Evolutionary conservation across 2,888 invertebrate genomes (phyloP), one percentile per base, ranked within the genome.

Genomic region (Augiades crinisus): DNA sequence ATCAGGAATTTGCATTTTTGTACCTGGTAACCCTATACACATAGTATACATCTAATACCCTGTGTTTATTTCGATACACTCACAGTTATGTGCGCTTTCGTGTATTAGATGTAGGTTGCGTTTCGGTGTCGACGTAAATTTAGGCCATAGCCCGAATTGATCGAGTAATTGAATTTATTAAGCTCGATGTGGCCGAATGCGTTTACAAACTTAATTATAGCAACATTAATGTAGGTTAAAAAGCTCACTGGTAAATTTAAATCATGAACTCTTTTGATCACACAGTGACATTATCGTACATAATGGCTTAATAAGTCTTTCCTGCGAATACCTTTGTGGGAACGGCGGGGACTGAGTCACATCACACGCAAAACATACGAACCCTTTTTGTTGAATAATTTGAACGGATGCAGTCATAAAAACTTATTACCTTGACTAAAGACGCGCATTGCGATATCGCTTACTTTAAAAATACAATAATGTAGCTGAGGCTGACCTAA

Each of bases 71-170:
- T 72, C 80, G 70, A 81, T 78, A 75, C 75, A 72, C 78, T 74
- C 72, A 87, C 85, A 84, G 85, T 85, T 85, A 85, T 78, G 70
- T 79, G 74, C 76, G 74, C 81, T 86, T 83, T 85, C 83, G 82
- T 85, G 84, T 75, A 56, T 67, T 68, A 68, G 66, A 86, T 81
- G 85, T 85, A 79, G 88, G 84, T 79, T 83, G 80, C 65, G 74
- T 86, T 81, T 87, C 82, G 84, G 77, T 80, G 87, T 71, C 87
- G 79, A 76, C 76, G 63, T 72, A 67, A 75, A 80, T 79, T 78
- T 74, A 73, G 70, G 71, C 62, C 61, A 60, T 57, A 58, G 55
- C 55, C 58, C 46, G 60, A 62, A 63, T 63, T 60, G 54, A 57
- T 54, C 56, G 31, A 50, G 59, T 58, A 58, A 60, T 59, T 57